A percentile compares a stretch with the other conserved stretches of the same genome.
Evolutionary conservation across 2,797 vertebrate genomes (phyloP).

Genomic region (Rhinatrema bivittatum): DNA sequence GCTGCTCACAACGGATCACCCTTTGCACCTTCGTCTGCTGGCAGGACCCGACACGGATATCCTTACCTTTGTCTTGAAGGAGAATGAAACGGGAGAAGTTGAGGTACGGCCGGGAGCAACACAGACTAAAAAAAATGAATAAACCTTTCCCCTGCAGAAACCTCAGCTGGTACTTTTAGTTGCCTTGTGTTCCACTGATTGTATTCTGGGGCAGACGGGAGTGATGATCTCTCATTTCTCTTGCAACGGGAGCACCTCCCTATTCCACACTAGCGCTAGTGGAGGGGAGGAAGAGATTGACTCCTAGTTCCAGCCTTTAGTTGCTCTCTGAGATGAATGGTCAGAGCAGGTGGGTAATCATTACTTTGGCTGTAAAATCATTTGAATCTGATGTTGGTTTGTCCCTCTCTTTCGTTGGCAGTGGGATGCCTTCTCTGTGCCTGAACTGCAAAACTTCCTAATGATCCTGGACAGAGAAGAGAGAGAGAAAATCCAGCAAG

Average conservation of each 20-base stretch:
- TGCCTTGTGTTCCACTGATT: no score
- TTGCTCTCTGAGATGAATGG: no score
- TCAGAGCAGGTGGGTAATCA: no score
- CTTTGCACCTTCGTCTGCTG: constrained; percentile 78
- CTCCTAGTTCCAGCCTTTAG: no score
- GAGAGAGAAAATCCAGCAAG: constrained; percentile 75
- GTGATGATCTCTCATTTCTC: no score
- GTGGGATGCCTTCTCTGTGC: constrained; percentile 94
- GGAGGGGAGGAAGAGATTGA: no score
- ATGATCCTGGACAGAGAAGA: constrained; percentile 87
- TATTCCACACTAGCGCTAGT: no score
- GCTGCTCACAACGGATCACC: constrained; percentile 71
- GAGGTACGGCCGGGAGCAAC: constrained; percentile 59
- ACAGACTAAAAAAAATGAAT: no score
- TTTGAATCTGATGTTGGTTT: no score
- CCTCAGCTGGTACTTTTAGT: rapidly evolving
- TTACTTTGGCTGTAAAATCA: no score
- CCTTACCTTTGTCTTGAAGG: constrained; percentile 90
- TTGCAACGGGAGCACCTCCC: no score
- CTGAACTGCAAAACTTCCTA: constrained; percentile 94
- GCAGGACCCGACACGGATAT: constrained; percentile 74
- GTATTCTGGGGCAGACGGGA: no score
- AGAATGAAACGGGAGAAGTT: constrained; percentile 90
- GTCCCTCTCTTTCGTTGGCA: constrained; percentile 43
- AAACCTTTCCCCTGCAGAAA: rapidly evolving